A percentile compares a stretch with the other conserved stretches of the same genome.
Conservation (phyloP, 2,888 invertebrate species). For the Platerodrilus igneus region DNA sequence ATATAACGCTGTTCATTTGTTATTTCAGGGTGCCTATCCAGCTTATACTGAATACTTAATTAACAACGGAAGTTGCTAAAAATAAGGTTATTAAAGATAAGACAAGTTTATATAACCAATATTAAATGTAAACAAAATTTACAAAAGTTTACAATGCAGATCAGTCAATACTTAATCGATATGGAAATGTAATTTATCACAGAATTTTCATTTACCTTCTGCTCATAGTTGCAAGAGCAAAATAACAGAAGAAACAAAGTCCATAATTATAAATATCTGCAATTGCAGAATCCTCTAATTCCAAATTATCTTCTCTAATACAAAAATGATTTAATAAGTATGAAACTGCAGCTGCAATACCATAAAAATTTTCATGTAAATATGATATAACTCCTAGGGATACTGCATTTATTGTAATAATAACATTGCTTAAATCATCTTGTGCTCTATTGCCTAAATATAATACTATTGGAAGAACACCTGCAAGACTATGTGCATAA, state of each 20-base stretch:
- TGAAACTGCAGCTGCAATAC: slow-evolving; percentile 11
- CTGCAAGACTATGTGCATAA: slow-evolving; percentile 4
- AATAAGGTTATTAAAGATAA: too few relatives aligned
- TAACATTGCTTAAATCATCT: slow-evolving; percentile 4
- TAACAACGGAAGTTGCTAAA: too few relatives aligned
- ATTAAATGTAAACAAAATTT: too few relatives aligned
- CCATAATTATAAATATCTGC: slow-evolving; percentile 21
- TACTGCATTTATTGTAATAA: slow-evolving; percentile 4
- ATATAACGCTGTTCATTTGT: too few relatives aligned
- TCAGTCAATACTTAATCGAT: too few relatives aligned
- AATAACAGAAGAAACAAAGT: slow-evolving; percentile 18
- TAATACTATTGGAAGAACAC: slow-evolving; percentile 10
- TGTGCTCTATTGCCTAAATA: slow-evolving; percentile 5
- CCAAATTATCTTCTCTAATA: slow-evolving; percentile 11
- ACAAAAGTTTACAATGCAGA: too few relatives aligned
- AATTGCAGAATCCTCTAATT: slow-evolving; percentile 14
- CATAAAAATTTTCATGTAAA: slow-evolving; percentile 12
- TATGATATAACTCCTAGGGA: slow-evolving; percentile 12
- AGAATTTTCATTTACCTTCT: too few relatives aligned
- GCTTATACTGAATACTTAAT: too few relatives aligned
- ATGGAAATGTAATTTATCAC: too few relatives aligned
- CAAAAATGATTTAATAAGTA: slow-evolving; percentile 17
- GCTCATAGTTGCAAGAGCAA: too few relatives aligned
- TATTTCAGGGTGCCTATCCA: too few relatives aligned
- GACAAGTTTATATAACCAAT: too few relatives aligned